Base-by-base conservation (phyloP, 2,797 vertebrate genomes). In the Ispidina picta region DNA sequence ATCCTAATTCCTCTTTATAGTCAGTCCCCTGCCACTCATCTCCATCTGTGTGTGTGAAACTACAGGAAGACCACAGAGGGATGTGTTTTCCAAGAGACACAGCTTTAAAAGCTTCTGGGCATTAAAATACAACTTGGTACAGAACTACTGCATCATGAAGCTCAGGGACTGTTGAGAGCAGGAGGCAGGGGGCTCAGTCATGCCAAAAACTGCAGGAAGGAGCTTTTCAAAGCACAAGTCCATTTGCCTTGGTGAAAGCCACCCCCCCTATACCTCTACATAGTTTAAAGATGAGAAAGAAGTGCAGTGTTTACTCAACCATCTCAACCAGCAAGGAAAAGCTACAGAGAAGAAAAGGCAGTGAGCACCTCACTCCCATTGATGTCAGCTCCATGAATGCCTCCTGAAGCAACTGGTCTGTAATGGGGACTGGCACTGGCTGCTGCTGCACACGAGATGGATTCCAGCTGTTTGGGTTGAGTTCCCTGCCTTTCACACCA, bases 381-480 rank as follows among this genome's bases (percentile, higher is more conserved):
- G 87, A 52, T 91, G 94, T 88, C 92, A 75, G 87, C 91, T 84
- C 86, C 87, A 39, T 62, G 80, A 88, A 86, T 3, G 43, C 52
- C 23, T 44, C 0, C 0, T 74, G 62, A 76, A 72, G 66, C 1
- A 4, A 83, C 0, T 5, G 84, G 21, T 12, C 87, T 83, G 70
- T 41, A 52, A 59, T 5, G 29, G 54, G 81, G 56, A 48, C 75
- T 88, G 85, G 63, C 81, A 81, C 16, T 58, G 77, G 29, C 56
- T 28, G 19, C 56, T 70, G 83, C 20, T 6, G 11, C 1, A 31
- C 35, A 41, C 2, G 19, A 60, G 87, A 86, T 89, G 77, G 55
- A 83, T 56, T 83, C 93, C 94, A 93, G 92, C 89, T 86, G 85
- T 28, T 77, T n/a, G 69, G 86, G 88, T 82, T 93, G 58, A 89